These are phyloP conservation scores for Drosophila stalkeri DNA, from an alignment of 2,888 invertebrate genomes.

Conservation along the genomic window DNA sequence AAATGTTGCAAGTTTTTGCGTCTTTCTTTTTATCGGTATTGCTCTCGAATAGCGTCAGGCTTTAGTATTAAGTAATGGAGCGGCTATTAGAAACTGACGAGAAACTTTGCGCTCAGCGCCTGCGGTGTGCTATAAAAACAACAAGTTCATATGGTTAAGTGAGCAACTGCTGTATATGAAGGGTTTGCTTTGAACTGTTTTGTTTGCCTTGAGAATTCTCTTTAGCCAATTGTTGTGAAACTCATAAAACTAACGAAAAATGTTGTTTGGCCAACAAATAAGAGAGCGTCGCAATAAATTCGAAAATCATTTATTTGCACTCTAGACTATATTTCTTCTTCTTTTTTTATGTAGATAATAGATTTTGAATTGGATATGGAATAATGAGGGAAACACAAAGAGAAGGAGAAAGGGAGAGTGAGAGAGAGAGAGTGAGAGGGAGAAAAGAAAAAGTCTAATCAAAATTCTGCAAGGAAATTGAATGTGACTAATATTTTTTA, in stretches of 20 bases:
- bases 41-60: constrained; percentile 51
- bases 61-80: constrained; percentile 74
- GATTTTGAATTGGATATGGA: background rate
- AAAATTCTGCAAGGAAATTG: background rate
- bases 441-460: no score
- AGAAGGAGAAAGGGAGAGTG: no score
- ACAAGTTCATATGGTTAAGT: constrained; percentile 29
- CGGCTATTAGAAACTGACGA: constrained; percentile 56
- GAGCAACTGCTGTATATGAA: constrained; percentile 7
- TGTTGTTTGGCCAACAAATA: constrained; percentile 3
- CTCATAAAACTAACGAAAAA: constrained; percentile 27
- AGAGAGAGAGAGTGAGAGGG: background rate
- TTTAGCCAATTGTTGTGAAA: constrained; percentile 19
- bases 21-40: constrained; percentile 45
- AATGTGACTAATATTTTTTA: background rate
- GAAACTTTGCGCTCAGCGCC: constrained; percentile 37
- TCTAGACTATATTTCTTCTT: background rate
- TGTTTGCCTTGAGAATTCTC: constrained; percentile 4
- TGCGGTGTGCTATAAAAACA: constrained; percentile 35
- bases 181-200: constrained; percentile 29
- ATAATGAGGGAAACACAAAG: background rate
- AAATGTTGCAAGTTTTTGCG: constrained; percentile 61
- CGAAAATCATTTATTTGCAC: background rate
- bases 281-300: constrained; percentile 4
- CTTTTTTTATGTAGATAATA: constrained; percentile 3